Evolutionary conservation across 2,113 vertebrate species (phyloP).

Genomic region (Pollachius pollachius): DNA sequence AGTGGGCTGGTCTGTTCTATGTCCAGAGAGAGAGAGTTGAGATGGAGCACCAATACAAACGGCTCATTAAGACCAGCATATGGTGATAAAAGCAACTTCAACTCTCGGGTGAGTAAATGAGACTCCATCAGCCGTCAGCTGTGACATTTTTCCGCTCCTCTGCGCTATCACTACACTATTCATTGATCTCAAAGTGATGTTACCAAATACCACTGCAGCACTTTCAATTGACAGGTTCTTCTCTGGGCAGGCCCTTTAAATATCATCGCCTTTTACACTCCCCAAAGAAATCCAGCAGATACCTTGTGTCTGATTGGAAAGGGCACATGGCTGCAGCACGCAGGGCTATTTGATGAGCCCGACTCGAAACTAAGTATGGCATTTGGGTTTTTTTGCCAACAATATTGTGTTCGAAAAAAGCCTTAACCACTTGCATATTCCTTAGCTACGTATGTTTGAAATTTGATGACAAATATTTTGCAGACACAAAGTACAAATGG

Average conservation of each 20-base stretch:
- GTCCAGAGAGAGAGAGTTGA: too few relatives aligned
- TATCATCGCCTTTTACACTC: slow-evolving; percentile 33
- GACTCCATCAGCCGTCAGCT: slow-evolving; percentile 20
- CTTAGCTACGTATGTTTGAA: not conserved
- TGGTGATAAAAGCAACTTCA: too few relatives aligned
- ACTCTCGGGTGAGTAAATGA: slow-evolving; percentile 41
- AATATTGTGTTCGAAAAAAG: too few relatives aligned
- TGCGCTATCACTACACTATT: slow-evolving; percentile 37
- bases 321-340: not conserved
- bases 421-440: too few relatives aligned
- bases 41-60: too few relatives aligned
- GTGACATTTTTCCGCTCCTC: slow-evolving; percentile 52
- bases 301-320: slow-evolving; percentile 12
- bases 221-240: slow-evolving; percentile 37
- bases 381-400: not conserved
- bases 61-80: too few relatives aligned
- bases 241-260: slow-evolving; percentile 49
- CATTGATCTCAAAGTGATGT: slow-evolving; percentile 51
- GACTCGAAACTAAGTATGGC: not conserved
- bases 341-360: slow-evolving; percentile 8
- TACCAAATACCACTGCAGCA: slow-evolving; percentile 45
- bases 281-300: not conserved
- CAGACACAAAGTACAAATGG: slow-evolving; percentile 17
- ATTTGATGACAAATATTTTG: not conserved
- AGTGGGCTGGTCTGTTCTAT: too few relatives aligned